Base-by-base conservation (phyloP, 2,888 invertebrate genomes). In the Acanthacorydalis orientalis region DNA sequence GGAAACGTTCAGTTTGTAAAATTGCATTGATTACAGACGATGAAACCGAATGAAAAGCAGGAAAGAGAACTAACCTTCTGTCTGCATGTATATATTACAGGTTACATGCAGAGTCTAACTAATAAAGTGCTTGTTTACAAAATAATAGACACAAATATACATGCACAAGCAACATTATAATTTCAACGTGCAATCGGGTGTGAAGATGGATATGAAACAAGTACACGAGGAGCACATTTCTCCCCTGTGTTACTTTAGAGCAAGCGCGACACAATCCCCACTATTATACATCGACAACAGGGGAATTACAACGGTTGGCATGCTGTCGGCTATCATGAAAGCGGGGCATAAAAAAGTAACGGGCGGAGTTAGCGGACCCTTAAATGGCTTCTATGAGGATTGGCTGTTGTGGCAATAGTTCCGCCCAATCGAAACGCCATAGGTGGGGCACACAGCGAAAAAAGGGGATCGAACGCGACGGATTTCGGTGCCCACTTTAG, bases 331-430 rank as follows among this genome's bases (percentile, higher is more conserved):
- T 14, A 34, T 34, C 43, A 31, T 9, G 23, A 43, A 47, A 43
- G 31, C 15, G 42, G 40, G 39, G 16, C 43, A 14, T 31, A 40
- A 10, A 40, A n/a, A 46, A 44, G 34, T 14, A 14, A 35, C 42
- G 37, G 38, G 47, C 38, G 47, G 43, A 31, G 14, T 14, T 11
- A n/a, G 14, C 11, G 12, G 35, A 34, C 37, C 34, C 60, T 54
- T 61, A 59, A 63, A 62, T 61, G 63, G 63, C 63, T 60, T 53
- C 53, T 53, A 50, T 52, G 47, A 51, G 55, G 53, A 62, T 63
- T 57, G 58, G 60, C 52, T 53, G 53, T 52, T 49, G 50, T 49
- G 34, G 16, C 16, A 14, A 16, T 41, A 8, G 46, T 35, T 37
- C 47, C 49, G 51, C 49, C 50, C 48, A 40, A 34, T 47, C 46